Evolutionary conservation across 1,140 invertebrate genomes (phyloP), one percentile per base, ranked within the genome.

Genomic region (Sycophila sp.): DNA sequence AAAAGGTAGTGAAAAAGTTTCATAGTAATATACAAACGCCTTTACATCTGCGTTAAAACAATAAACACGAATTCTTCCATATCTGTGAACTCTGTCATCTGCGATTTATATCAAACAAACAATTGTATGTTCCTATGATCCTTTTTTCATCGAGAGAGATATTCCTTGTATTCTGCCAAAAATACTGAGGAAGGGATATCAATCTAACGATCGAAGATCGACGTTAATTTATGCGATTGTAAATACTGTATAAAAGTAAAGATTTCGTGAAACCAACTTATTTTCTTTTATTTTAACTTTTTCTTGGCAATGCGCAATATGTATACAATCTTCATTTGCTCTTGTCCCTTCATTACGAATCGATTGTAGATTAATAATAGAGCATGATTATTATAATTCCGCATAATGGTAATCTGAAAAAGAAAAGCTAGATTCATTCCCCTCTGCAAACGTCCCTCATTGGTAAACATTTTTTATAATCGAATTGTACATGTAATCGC

Each of bases 231-330:
- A 65, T 71, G 63, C 69, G 38, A 60, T 65, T 71, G 70, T 72
- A 72, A 60, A 67, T 67, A 72, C 36, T 72, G 70, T 67, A 72
- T 66, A 66, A 66, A 67, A 60, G 55, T 59, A 66, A 71, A 66
- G 13, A 58, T 47, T 66, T 71, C 34, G 40, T 66, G 40, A 63
- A 24, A 55, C 13, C 32, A 26, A 40, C 26, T 40, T 28, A 38
- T 17, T 38, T 70, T 70, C 36, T 51, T 64, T n/a, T 40, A 38
- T 17, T 38, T 70, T 70, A 34, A 38, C 58, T n/a, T 40, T 65
- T 69, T 53, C 45, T 62, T 55, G 56, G 47, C 62, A 66, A 71
- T 66, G 42, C 28, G 62, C 47, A 72, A 62, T 62, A 67, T 67
- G 56, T 71, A 70, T 69, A 60, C 45, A 67, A 32, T 67, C 36